Base-by-base conservation (phyloP, 2,888 invertebrate species). In the Panzeria rudis region DNA sequence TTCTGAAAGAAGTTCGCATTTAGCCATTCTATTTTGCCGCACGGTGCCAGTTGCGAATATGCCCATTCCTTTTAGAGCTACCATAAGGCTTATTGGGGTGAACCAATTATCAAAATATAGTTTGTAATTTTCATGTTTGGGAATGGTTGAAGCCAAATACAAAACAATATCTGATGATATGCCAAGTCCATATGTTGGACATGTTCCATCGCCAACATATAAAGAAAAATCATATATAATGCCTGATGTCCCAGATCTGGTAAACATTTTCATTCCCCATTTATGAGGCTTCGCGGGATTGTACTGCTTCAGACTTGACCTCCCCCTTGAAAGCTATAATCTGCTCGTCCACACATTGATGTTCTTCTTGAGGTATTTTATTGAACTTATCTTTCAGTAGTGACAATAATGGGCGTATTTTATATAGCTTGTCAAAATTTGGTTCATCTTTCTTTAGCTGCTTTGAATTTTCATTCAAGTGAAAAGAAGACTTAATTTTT, bases 371-470 rank as follows among this genome's bases (percentile, higher is more conserved):
- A 9, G 69, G 38, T n/a, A 69, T 35, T 20, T 38, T 38, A 54
- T 69, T 69, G 54, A 69, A 71, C 13, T 41, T 54, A n/a, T 56
- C 17, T 71, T 56, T 71, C 7, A 41, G 56, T n/a, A 71, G n/a
- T 41, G 47, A 15, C 47, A 71, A 17, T 17, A 71, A 56, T 6
- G 56, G 54, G 3, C 71, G 71, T 15, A 68, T 23, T 35, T 66
- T 47, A 25, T 69, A 54, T 54, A 69, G 44, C 44, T 72, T 72
- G 71, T 72, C 59, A 44, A 11, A 59, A n/a, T 72, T 44, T 32
- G 41, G 54, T 54, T 23, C 41, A 41, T n/a, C 71, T 41, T 56
- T 71, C 41, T 56, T 23, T n/a, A 38, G 32, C 41, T 54, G 44
- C 29, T 71, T 71, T n/a, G 23, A 29, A n/a, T 41, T 44, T 29